Conservation (phyloP, 2,888 invertebrate genomes). For the Mimumesa dahlbomi region DNA sequence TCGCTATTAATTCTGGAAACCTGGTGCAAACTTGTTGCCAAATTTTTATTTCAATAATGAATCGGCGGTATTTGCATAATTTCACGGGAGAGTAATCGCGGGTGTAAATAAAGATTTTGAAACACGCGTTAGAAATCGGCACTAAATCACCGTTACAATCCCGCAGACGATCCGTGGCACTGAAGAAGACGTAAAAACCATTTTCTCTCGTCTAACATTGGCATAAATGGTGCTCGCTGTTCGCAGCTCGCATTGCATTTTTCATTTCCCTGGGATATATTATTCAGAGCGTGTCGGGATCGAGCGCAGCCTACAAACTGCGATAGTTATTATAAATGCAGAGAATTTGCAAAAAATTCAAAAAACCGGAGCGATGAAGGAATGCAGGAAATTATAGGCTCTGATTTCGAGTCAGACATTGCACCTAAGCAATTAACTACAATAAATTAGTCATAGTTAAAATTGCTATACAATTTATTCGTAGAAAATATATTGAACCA, state of each 20-base stretch:
- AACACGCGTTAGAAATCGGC: slow-evolving; percentile 38
- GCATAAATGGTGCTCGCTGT: slow-evolving; percentile 15
- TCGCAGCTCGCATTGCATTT: slow-evolving; percentile 5
- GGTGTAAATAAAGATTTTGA: slow-evolving; percentile 24
- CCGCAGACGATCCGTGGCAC: background rate
- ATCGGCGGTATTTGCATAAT: too few relatives aligned
- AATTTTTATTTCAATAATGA: too few relatives aligned
- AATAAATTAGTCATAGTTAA: too few relatives aligned
- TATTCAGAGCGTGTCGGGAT: slow-evolving; percentile 53
- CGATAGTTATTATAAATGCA: slow-evolving; percentile 16
- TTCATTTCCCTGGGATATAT: slow-evolving; percentile 8
- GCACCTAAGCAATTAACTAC: too few relatives aligned
- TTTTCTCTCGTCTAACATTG: slow-evolving; percentile 38
- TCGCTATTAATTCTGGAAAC: too few relatives aligned
- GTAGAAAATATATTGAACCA: too few relatives aligned
- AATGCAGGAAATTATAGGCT: too few relatives aligned
- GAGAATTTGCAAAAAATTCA: background rate
- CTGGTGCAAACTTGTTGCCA: too few relatives aligned
- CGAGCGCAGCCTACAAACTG: slow-evolving; percentile 1
- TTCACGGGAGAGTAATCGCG: slow-evolving; percentile 26
- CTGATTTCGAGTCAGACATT: too few relatives aligned
- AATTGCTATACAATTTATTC: too few relatives aligned
- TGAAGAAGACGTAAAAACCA: slow-evolving; percentile 10
- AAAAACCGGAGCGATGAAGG: too few relatives aligned
- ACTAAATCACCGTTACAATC: background rate